Percentiles rank a stretch among this genome's conserved stretches.
phyloP scores from a whole-genome alignment of 2,888 invertebrate genomes.

The Caenorhabditis sinica region DNA sequence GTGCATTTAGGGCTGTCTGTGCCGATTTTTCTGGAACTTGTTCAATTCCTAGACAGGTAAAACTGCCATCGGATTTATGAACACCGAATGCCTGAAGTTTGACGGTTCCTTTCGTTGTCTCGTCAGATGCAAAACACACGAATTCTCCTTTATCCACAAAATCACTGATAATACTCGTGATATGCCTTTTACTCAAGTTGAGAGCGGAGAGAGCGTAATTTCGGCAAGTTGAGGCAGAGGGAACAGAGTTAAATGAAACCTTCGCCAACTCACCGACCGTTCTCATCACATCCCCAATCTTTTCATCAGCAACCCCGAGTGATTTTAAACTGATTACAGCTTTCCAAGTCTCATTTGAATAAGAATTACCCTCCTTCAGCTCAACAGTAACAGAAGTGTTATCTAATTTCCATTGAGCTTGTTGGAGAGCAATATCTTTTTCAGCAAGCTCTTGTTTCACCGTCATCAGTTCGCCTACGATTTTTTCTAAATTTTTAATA shows the following conservation, averaged over 20 bases:
- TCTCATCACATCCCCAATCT: neutral
- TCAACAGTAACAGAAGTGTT: neutral
- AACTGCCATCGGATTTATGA: neutral
- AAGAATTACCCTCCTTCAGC: constrained; percentile 3
- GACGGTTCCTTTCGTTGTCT: constrained; percentile 8
- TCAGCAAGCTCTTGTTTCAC: neutral
- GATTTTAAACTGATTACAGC: neutral
- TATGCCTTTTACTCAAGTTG: neutral
- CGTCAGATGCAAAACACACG: constrained; percentile 4
- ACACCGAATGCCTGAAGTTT: constrained; percentile 3
- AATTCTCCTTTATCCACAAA: neutral
- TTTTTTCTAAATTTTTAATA: neutral
- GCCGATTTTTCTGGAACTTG: constrained; percentile 44
- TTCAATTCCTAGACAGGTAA: constrained; percentile 20
- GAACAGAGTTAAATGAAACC: neutral
- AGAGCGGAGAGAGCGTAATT: neutral
- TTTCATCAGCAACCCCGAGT: constrained; percentile 3
- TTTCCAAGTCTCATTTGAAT: neutral
- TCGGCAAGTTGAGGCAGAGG: neutral
- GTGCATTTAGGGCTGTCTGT: constrained; percentile 20
- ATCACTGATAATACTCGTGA: neutral
- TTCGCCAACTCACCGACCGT: neutral
- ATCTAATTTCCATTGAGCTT: too few relatives aligned
- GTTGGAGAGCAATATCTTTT: too few relatives aligned
- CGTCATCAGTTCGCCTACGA: too few relatives aligned